Evolutionary conservation across 2,797 vertebrate genomes (phyloP), one percentile per base, ranked within the genome.

Genomic region (Loris lydekkerianus): DNA sequence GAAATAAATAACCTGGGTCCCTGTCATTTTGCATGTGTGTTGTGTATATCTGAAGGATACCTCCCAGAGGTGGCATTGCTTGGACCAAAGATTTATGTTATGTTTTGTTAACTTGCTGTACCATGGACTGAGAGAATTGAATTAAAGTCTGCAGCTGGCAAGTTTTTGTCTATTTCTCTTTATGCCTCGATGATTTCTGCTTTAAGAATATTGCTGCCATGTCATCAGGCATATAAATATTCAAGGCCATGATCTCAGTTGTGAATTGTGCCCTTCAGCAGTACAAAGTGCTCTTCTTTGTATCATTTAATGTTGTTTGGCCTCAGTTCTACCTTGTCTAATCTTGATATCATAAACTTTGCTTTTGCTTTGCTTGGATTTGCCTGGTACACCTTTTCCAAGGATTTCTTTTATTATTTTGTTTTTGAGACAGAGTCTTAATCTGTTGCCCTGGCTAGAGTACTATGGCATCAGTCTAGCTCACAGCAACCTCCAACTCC

Each of bases 111-210:
- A 29, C 37, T 69, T 86, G 29, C n/a, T 89, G 7, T 86, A 7
- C 56, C 23, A 4, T 23, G 23, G 63, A 53, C 25, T 13, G 56
- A 60, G 27, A 61, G 34, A 73, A 91, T 4, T 31, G 53, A 83
- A 70, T 69, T 76, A 56, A 37, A 86, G 78, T 87, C 60, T 49
- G 34, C 27, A 63, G 21, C 21, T 65, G 75, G 18, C n/a, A 85
- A 17, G 18, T 76, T 81, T 86, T 80, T 86, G 53, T 91, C 72
- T 80, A 43, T 65, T 93, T 95, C 89, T 20, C 78, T 85, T 10
- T 34, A 40, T 85, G 76, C 89, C 63, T 83, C 56, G 69, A 56
- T 89, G 78, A 94, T 86, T 89, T 96, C 89, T 94, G 76, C 80
- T 86, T 67, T 86, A 90, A 49, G 60, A 94, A 86, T 94, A 83